Evolutionary conservation across 2,797 vertebrate species (phyloP).

Genomic region (Dendrocincla fuliginosa): DNA sequence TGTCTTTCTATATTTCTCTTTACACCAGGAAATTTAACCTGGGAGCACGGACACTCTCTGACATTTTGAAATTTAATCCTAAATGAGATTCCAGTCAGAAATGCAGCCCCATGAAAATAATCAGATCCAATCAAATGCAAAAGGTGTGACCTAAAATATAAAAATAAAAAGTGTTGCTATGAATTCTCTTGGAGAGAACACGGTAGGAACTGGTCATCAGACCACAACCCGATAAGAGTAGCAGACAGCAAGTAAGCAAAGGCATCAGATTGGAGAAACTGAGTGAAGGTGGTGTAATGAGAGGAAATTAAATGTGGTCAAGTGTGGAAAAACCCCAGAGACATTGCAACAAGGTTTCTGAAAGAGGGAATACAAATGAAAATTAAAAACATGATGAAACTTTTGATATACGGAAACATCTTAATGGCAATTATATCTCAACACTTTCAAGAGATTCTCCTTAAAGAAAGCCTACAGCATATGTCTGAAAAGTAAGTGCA

Average conservation of each 20-base stretch:
- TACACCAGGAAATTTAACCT: not conserved
- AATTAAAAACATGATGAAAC: not conserved
- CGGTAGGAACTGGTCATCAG: not conserved
- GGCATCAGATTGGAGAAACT: not conserved
- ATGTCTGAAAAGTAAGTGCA: not conserved
- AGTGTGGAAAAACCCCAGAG: not conserved
- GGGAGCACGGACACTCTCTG: not conserved
- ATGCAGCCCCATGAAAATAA: slow-evolving; percentile 6
- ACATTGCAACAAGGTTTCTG: not conserved
- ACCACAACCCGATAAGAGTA: not conserved
- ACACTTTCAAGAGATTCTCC: not conserved
- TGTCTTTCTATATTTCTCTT: slow-evolving; percentile 5
- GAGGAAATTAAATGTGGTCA: not conserved
- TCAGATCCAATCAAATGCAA: not conserved
- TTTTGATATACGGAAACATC: not conserved
- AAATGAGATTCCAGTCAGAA: not conserved
- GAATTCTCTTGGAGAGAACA: not conserved
- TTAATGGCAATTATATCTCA: not conserved
- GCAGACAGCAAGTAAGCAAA: not conserved
- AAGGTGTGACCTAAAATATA: slow-evolving; percentile 18
- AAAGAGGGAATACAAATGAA: not conserved
- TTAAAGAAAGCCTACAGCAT: not conserved
- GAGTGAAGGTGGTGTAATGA: not conserved
- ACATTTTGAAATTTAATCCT: slow-evolving; percentile 19
- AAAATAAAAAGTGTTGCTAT: slow-evolving; percentile 1